Percentiles rank a stretch among this genome's conserved stretches.
These are phyloP conservation scores for Anastrepha obliqua DNA, from an alignment of 1,140 invertebrate species.

Conservation along the genomic window DNA sequence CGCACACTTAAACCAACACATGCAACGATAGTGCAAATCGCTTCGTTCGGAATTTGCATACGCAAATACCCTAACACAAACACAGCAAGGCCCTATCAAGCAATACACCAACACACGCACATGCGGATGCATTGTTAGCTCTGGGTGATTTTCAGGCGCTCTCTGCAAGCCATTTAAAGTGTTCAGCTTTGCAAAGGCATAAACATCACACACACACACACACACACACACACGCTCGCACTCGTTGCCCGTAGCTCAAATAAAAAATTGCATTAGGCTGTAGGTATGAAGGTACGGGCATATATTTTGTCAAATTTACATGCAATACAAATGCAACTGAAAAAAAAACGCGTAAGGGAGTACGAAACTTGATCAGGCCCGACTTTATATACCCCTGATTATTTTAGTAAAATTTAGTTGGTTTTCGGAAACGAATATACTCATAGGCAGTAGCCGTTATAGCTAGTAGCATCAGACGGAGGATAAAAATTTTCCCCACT, in stretches of 20 bases:
- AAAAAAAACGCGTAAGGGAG: too few species aligned
- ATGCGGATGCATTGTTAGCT: background rate
- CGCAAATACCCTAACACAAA: conserved; percentile 47
- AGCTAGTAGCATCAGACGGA: too few species aligned
- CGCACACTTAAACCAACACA: background rate
- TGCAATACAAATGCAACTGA: too few species aligned
- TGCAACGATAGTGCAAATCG: conserved; percentile 16
- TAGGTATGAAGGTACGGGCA: background rate
- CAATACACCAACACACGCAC: background rate
- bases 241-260: background rate
- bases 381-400: too few species aligned
- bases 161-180: background rate
- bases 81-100: background rate
- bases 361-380: too few species aligned
- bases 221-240: background rate
- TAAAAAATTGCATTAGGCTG: background rate
- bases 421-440: too few species aligned
- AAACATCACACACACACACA: background rate
- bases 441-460: too few species aligned
- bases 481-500: too few species aligned
- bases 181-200: background rate
- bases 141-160: background rate
- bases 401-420: too few species aligned
- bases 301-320: background rate
- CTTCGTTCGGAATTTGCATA: conserved; percentile 42